Conservation (phyloP, 2,888 invertebrate genomes). For the Athetis lepigone region DNA sequence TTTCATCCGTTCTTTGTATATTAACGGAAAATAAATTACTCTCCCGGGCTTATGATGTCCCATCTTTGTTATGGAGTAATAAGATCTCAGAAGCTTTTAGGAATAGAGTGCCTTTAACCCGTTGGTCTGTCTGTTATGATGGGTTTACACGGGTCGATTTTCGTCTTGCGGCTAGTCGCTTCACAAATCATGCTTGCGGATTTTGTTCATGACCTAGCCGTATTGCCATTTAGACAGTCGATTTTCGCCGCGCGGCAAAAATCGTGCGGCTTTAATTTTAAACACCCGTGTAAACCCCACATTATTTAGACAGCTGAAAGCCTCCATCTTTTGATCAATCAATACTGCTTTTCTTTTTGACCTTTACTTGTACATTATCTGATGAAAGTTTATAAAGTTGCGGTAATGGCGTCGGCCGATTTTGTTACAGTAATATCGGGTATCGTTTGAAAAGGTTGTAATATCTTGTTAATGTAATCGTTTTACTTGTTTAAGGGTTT, state of each 20-base stretch:
- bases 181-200: too few relatives aligned
- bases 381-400: conserved; percentile 29
- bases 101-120: conserved; percentile 45
- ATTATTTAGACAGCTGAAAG: conserved; percentile 62
- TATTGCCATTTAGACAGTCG: too few relatives aligned
- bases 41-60: conserved; percentile 29
- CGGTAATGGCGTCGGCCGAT: conserved; percentile 32
- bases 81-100: conserved; percentile 53
- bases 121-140: conserved; percentile 31
- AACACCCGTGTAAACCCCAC: too few relatives aligned
- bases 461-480: conserved; percentile 21
- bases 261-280: conserved; percentile 69
- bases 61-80: conserved; percentile 56
- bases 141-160: background rate
- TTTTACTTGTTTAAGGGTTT: background rate
- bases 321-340: conserved; percentile 45
- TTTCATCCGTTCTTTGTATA: conserved; percentile 40
- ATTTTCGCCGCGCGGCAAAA: conserved; percentile 62
- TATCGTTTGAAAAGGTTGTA: conserved; percentile 29
- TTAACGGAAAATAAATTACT: conserved; percentile 62
- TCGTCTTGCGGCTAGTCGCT: background rate
- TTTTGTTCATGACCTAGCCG: too few relatives aligned
- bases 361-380: conserved; percentile 9
- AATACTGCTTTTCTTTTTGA: conserved; percentile 29
- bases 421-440: conserved; percentile 41